Evolutionary conservation across 2,888 invertebrate species (phyloP), one percentile per base, ranked within the genome.

Genomic region (Eupithecia exiguata): DNA sequence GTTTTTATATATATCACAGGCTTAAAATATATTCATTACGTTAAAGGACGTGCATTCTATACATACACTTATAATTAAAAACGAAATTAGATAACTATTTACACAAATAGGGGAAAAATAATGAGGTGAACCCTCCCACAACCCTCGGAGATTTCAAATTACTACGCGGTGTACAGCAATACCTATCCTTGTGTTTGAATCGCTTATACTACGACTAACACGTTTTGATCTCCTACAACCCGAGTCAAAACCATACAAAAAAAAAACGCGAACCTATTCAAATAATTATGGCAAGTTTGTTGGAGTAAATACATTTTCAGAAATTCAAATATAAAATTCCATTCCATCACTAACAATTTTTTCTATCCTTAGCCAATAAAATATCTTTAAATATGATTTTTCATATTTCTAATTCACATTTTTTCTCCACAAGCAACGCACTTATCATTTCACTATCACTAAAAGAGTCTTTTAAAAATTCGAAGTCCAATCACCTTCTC

Each of bases 101-200:
- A 94, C 94, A 94, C 91, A 91, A 92, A 93, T 89, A 92, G 91
- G 93, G 94, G 92, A 89, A 93, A 93, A 94, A 94, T 93, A 94
- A 94, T 93, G 94, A 94, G 94, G 93, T 86, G 85, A 90, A 89
- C 92, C 93, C 92, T 92, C 93, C 93, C 94, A 94, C 93, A 94
- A 94, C 94, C 94, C 93, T 93, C 89, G 89, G 93, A 94, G 92
- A 94, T 92, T 92, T 90, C 87, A 90, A 92, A 92, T 92, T 91
- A 91, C 91, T 83, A 86, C 84, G 86, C 86, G 82, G 84, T 84
- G 82, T 84, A 85, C 87, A 82, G 83, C 84, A 85, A 84, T 88
- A 86, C 88, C 86, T 89, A 90, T 88, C 86, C 87, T 88, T 86
- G 84, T 84, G 84, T 87, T 87, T 84, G 85, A 89, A 86, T 88